Evolutionary conservation across 2,113 vertebrate genomes (phyloP).

Genomic region (Pandion haliaetus): DNA sequence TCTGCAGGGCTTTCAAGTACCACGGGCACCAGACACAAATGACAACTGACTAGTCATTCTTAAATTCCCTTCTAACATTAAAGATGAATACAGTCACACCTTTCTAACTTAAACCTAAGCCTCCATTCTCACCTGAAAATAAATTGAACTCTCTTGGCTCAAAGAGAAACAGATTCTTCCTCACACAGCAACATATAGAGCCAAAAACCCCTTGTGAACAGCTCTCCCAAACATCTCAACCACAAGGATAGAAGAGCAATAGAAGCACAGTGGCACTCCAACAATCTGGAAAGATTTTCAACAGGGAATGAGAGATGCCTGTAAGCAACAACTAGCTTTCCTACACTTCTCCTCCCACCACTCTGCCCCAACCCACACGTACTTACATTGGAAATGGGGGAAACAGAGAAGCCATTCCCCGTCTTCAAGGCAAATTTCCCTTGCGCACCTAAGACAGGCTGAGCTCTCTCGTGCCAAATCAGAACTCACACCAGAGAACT

Average conservation of each 20-base stretch:
- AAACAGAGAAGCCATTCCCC: neutral
- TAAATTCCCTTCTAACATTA: neutral
- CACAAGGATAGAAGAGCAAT: fast-evolving
- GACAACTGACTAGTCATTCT: neutral
- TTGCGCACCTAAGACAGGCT: neutral
- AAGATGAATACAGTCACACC: neutral
- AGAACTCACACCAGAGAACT: neutral
- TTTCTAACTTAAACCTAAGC: neutral
- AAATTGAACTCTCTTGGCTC: neutral
- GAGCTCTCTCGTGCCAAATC: neutral
- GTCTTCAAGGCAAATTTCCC: neutral
- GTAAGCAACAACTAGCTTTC: neutral
- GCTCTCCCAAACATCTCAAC: neutral
- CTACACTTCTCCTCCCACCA: neutral
- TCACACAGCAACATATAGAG: neutral
- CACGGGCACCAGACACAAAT: neutral
- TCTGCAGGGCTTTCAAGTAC: neutral
- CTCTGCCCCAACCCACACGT: neutral
- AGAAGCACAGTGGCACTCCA: neutral
- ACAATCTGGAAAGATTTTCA: neutral
- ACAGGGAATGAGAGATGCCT: neutral
- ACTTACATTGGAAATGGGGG: neutral
- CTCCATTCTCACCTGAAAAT: neutral
- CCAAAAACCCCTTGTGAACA: neutral
- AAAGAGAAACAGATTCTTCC: neutral